Evolutionary conservation across 2,797 vertebrate species (phyloP), one percentile per base, ranked within the genome.

Genomic region (Alectoris magna): DNA sequence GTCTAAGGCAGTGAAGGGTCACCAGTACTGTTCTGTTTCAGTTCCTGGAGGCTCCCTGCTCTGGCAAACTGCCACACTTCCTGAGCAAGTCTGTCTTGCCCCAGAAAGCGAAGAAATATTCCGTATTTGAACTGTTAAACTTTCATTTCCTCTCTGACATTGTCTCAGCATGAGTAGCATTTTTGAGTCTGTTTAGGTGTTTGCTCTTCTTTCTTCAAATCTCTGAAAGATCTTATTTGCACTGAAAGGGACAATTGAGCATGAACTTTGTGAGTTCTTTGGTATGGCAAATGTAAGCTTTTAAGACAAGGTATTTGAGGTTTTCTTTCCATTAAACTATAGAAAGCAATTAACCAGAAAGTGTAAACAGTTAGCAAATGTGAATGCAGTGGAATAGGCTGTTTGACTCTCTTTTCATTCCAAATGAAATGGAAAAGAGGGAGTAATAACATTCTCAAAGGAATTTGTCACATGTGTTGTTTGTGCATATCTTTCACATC

Each of bases 71-170:
- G 84, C 78, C 89, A 91, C 59, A 8, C 46, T 93, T 94, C 71
- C 90, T 87, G 79, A 94, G 73, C 69, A 84, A 34, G 51, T 75
- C 84, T 62, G 46, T 63, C 84, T 91, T 87, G 59, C 66, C 55
- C 39, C 44, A 94, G 72, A 95, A 94, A 51, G 53, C 87, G 82
- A 72, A 93, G 86, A 96, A 85, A 78, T 92, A 72, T 91, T 87
- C 82, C 27, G 24, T 56, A 56, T 78, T 9, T 92, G 81, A 94
- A 87, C 69, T 88, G 81, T 53, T 94, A 94, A 87, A 93, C 72
- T 92, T 96, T 88, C 24, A 58, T 91, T 93, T 94, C 83, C 90
- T 90, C 75, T 63, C 60, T 79, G 63, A 84, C 46, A 14, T 39
- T 84, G 43, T 75, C 70, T 49, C 59, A 87, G 59, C 66, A 88